Percentiles rank a stretch among this genome's conserved stretches.
Conservation (phyloP, 1,140 invertebrate genomes). For the Diploscapter pachys region DNA sequence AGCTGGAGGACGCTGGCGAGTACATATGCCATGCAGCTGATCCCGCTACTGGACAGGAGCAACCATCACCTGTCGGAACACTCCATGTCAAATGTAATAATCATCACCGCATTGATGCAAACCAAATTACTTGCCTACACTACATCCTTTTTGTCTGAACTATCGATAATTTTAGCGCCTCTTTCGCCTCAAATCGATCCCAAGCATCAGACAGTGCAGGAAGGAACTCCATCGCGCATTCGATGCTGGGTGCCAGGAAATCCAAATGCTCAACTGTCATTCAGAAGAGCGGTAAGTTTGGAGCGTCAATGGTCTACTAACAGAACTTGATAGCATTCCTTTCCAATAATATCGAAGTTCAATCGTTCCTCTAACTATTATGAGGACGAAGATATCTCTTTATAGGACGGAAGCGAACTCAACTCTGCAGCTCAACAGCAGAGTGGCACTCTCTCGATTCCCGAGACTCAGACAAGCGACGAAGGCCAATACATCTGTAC, state of each 20-base stretch:
- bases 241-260: constrained; percentile 54
- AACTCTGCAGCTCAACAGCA: constrained; percentile 26
- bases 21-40: constrained; percentile 45
- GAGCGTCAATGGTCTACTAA: neutral
- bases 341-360: constrained; percentile 13
- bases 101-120: neutral
- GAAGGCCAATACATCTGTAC: constrained; percentile 46
- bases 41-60: constrained; percentile 42
- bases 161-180: neutral
- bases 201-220: constrained; percentile 43
- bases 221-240: constrained; percentile 38
- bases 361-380: neutral
- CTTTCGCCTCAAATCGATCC: constrained; percentile 36
- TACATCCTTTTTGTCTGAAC: no score
- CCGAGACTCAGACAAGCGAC: constrained; percentile 29
- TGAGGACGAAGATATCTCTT: neutral
- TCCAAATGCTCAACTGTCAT: constrained; percentile 29
- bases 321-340: neutral
- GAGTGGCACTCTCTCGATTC: constrained; percentile 32
- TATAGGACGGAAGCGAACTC: constrained; percentile 26
- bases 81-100: constrained; percentile 45
- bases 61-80: constrained; percentile 43
- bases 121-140: no score
- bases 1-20: constrained; percentile 35
- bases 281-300: constrained; percentile 16